These are phyloP conservation scores for Erpobdella octoculata DNA, from an alignment of 2,888 invertebrate genomes.

Conservation along the genomic window DNA sequence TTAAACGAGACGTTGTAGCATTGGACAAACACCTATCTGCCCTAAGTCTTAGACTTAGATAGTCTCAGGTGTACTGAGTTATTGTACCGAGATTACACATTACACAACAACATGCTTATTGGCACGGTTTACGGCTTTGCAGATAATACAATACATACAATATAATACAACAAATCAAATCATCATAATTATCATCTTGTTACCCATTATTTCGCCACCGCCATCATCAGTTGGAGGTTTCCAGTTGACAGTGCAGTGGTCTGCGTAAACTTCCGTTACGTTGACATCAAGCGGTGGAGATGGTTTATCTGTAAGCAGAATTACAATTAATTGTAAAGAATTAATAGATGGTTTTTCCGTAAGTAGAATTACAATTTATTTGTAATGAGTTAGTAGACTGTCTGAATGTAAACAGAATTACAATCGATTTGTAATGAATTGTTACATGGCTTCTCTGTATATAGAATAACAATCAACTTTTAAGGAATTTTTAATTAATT, in stretches of 20 bases:
- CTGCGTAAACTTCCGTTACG: slow-evolving; percentile 54
- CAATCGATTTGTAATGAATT: no score
- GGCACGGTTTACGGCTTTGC: no score
- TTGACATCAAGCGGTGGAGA: slow-evolving; percentile 51
- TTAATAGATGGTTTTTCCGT: slow-evolving; percentile 51
- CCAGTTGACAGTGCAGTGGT: slow-evolving; percentile 55
- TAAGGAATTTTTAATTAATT: neutral
- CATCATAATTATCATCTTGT: neutral
- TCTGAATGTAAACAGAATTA: slow-evolving; percentile 50
- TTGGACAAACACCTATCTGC: no score
- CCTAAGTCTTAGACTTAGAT: no score
- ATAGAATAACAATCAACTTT: no score
- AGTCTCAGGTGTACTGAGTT: neutral
- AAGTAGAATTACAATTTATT: neutral
- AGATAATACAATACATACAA: no score
- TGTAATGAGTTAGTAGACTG: no score
- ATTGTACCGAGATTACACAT: no score
- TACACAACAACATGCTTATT: no score
- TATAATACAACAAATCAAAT: neutral
- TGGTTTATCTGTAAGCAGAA: slow-evolving; percentile 47
- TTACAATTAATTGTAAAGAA: no score
- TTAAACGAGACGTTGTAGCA: neutral
- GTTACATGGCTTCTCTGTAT: no score
- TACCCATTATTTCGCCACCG: slow-evolving; percentile 53
- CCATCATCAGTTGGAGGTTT: slow-evolving; percentile 54